Percentiles rank a stretch among this genome's conserved stretches.
phyloP scores from a whole-genome alignment of 2,888 invertebrate genomes.

The Cosmorhoe ocellata region DNA sequence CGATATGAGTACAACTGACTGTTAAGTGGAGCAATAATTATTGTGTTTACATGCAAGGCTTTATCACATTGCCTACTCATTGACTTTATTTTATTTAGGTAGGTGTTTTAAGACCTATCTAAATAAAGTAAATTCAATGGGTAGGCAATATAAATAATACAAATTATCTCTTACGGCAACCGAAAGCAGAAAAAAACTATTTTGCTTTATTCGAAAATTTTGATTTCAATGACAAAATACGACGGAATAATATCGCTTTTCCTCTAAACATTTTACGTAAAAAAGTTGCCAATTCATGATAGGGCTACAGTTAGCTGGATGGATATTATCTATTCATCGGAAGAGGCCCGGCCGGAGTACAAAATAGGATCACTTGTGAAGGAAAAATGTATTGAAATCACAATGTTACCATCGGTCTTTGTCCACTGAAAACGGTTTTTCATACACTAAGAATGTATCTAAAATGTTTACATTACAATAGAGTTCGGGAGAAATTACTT shows the following conservation, averaged over 20 bases:
- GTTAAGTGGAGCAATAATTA: too few relatives aligned
- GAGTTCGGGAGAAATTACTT: conserved; percentile 69
- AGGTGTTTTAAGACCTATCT: too few relatives aligned
- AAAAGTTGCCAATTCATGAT: conserved; percentile 71
- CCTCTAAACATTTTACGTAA: conserved; percentile 49
- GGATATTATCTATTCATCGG: conserved; percentile 48
- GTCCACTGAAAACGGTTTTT: conserved; percentile 67
- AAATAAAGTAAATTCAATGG: too few relatives aligned
- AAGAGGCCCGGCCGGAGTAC: conserved; percentile 60
- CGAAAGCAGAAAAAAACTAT: conserved; percentile 17
- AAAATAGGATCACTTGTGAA: conserved; percentile 75
- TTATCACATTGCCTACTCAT: too few relatives aligned
- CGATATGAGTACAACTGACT: too few relatives aligned
- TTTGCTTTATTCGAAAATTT: conserved; percentile 36
- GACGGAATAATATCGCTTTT: conserved; percentile 46
- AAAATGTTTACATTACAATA: conserved; percentile 71
- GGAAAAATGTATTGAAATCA: conserved; percentile 79
- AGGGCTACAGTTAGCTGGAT: conserved; percentile 67
- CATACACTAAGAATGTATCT: conserved; percentile 42
- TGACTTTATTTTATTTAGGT: too few relatives aligned
- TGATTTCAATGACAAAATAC: conserved; percentile 42
- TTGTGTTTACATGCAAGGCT: too few relatives aligned
- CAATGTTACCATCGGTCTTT: conserved; percentile 73
- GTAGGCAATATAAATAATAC: too few relatives aligned
- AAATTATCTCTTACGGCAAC: conserved; percentile 4